Evolutionary conservation across 2,888 invertebrate genomes (phyloP), one percentile per base, ranked within the genome.

Genomic region (Galerucella nymphaeae): DNA sequence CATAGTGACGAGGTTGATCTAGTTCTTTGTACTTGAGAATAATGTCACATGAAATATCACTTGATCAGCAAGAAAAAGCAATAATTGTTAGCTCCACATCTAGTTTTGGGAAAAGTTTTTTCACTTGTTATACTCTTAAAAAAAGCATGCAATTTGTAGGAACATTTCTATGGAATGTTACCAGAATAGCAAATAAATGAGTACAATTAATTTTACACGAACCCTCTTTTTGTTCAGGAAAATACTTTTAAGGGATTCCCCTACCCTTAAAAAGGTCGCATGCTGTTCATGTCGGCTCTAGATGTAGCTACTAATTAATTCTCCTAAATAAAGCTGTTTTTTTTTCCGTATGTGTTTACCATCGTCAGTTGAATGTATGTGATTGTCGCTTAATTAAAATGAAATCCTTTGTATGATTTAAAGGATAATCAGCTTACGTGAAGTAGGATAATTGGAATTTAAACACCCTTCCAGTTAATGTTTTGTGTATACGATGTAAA

Each of bases 131-230:
- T n/a, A n/a, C n/a, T n/a, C n/a, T n/a, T n/a, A n/a, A n/a, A n/a
- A n/a, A n/a, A n/a, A n/a, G 8, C 30, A 30, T 30, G 30, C 30
- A 30, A 30, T 30, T 30, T 30, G 30, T 30, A 30, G 8, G 8
- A 71, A 38, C 42, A 18, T 67, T 64, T 61, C 66, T 23, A 23
- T 55, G 16, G 45, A 59, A 68, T 64, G 61, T 23, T 70, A 66
- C 64, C 72, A 71, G 70, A 73, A 71, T 65, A 70, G 68, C 65
- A 61, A 68, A 72, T 75, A 73, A 73, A 72, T 69, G 72, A 66
- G 61, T 45, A 68, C 73, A 64, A 75, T 73, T 75, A 75, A 75
- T 75, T 73, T 61, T 45, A 71, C 65, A 66, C 71, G 71, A 73
- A 64, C 65, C 66, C 71, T 41, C 45, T 70, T 69, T 75, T 72